A percentile compares a stretch with the other conserved stretches of the same genome.
Conservation (phyloP, 1,140 invertebrate genomes). For the Venturia canescens region DNA sequence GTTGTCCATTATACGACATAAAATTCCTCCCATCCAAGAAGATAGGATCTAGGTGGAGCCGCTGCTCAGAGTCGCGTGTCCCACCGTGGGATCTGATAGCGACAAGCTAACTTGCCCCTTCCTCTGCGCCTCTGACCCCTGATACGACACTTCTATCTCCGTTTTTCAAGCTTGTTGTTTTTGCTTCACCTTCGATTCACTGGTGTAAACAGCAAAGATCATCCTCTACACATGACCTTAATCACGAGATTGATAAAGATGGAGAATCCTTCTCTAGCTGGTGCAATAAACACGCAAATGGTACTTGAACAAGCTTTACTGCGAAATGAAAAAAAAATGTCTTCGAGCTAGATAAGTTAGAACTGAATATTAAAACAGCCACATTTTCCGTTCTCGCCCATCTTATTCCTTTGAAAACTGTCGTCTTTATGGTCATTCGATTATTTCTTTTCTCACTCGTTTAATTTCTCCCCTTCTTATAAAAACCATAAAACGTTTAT, state of each 20-base stretch:
- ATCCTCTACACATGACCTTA: slow-evolving; percentile 64
- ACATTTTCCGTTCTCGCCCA: too few species aligned
- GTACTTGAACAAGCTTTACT: slow-evolving; percentile 24
- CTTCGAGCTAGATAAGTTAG: neutral
- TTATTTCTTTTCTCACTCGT: neutral
- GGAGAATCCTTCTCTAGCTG: neutral
- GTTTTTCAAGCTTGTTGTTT: slow-evolving; percentile 54
- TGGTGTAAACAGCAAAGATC: slow-evolving; percentile 30
- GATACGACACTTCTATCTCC: slow-evolving; percentile 56
- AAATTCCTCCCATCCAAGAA: slow-evolving; percentile 73
- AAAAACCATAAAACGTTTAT: slow-evolving; percentile 8
- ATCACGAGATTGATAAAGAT: slow-evolving; percentile 60
- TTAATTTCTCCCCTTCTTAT: slow-evolving; percentile 4
- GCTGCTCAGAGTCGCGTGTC: slow-evolving; percentile 71
- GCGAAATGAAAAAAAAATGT: neutral
- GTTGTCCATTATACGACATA: slow-evolving; percentile 74
- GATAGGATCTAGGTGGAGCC: slow-evolving; percentile 68
- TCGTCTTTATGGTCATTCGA: neutral
- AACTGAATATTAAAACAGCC: too few species aligned
- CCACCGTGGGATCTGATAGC: slow-evolving; percentile 74
- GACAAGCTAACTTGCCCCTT: slow-evolving; percentile 58
- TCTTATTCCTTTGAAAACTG: too few species aligned
- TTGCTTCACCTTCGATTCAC: slow-evolving; percentile 32
- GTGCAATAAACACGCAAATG: slow-evolving; percentile 58
- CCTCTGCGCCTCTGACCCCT: slow-evolving; percentile 8